Conservation (phyloP, 2,113 vertebrate genomes). For the Sturnira hondurensis region DNA sequence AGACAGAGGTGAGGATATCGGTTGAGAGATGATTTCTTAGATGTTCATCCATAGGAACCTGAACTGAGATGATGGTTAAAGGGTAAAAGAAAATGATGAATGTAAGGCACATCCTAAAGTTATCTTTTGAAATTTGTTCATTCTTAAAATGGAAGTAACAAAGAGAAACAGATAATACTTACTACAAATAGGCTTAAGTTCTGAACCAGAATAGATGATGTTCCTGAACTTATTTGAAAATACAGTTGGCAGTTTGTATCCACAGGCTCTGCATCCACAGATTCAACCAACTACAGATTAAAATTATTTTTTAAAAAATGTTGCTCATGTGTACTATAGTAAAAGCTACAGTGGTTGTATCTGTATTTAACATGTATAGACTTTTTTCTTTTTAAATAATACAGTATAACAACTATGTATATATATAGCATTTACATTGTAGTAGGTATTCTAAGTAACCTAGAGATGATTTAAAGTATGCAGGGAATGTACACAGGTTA, state of each 20-base stretch:
- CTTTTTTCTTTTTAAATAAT: not conserved
- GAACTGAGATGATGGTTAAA: not conserved
- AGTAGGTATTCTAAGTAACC: not conserved
- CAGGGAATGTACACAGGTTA: not conserved
- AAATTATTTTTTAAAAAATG: not conserved
- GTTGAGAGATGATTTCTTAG: not conserved
- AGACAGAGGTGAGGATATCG: not conserved
- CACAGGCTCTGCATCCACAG: not conserved
- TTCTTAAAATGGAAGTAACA: constrained; percentile 8
- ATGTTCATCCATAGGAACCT: not conserved
- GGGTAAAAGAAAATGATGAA: not conserved
- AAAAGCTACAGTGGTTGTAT: not conserved
- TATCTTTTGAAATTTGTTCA: constrained; percentile 24
- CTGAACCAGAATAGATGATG: not conserved
- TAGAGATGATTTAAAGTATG: not conserved
- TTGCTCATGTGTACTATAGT: not conserved
- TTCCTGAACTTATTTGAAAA: not conserved
- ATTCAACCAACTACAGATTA: not conserved
- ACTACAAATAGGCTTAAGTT: not conserved
- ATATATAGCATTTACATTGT: not conserved
- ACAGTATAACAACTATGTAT: not conserved
- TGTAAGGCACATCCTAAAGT: not conserved
- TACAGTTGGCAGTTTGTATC: not conserved
- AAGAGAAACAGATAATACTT: not conserved
- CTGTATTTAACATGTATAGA: not conserved